phyloP scores from a whole-genome alignment of 2,797 vertebrate genomes.

The Microctenopoma steveboyesi region DNA sequence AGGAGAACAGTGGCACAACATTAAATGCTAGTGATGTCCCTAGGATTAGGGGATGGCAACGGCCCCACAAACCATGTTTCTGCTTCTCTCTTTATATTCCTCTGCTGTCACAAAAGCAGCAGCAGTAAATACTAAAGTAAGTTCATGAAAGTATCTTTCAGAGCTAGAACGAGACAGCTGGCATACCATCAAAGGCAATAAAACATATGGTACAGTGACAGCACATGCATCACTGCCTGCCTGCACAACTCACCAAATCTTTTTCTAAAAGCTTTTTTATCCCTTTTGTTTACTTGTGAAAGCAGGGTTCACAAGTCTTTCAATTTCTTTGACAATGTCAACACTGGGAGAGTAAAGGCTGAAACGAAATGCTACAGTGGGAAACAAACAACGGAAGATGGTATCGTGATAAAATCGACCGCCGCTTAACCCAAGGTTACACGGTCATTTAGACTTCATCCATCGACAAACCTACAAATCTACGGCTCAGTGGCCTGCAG shows the following conservation, averaged over 20 bases:
- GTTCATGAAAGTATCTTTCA: conserved; percentile 70
- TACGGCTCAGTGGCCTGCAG: neutral
- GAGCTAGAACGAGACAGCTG: conserved; percentile 63
- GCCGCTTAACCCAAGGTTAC: conserved; percentile 3
- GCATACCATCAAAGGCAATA: conserved; percentile 69
- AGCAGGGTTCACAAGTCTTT: conserved; percentile 48
- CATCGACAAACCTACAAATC: neutral
- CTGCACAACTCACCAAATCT: conserved; percentile 41
- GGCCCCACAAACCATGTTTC: conserved; percentile 19
- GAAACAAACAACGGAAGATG: conserved; percentile 20
- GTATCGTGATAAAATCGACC: conserved; percentile 11
- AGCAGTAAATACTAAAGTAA: conserved; percentile 63
- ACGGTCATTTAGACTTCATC: conserved; percentile 6
- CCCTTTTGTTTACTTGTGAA: conserved; percentile 43
- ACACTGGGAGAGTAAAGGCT: conserved; percentile 6
- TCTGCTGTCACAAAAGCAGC: conserved; percentile 36
- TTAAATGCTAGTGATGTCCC: conserved; percentile 50
- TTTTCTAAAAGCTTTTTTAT: conserved; percentile 41
- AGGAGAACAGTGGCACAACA: conserved; percentile 38
- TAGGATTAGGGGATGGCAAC: conserved; percentile 36
- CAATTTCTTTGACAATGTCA: conserved; percentile 47
- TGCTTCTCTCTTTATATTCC: conserved; percentile 32
- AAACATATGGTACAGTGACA: conserved; percentile 71
- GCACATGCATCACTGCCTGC: conserved; percentile 62
- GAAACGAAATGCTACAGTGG: conserved; percentile 25